Base-by-base conservation (phyloP, 1,140 invertebrate species). In the Temnothorax nylanderi region DNA sequence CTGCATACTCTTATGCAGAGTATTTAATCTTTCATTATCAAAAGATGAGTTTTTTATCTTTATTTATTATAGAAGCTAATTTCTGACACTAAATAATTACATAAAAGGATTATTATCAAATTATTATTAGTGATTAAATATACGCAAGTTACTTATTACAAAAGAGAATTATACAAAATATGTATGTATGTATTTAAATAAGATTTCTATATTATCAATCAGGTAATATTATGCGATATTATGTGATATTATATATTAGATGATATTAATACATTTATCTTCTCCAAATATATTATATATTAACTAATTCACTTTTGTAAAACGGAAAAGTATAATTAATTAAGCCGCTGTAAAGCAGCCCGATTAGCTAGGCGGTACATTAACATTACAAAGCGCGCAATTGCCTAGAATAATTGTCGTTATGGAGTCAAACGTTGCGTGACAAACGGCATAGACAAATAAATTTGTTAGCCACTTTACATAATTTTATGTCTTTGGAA, bases 391-490 rank as follows among this genome's bases (percentile, higher is more conserved):
- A 84, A 74, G 13, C 34, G 44, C 18, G 21, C 67, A 60, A 84
- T 84, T 84, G n/a, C 32, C 41, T 3, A 32, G 26, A 85, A 85
- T 89, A 86, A 81, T 58, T 71, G 21, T 54, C 26, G 47, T 89
- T 82, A 64, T 84, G 8, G 32, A 11, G 32, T 74, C 44, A 74
- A 89, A 84, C 74, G 78, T 72, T 18, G 71, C 58, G 72, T 87
- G 51, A 65, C 72, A 65, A 32, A 56, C 5, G 13, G n/a, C 37
- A 41, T 47, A 18, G 13, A 32, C 41, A 69, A 71, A 88, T 69
- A 87, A 87, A 84, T 89, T 87, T 58, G 51, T 49, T 34, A 87
- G 21, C 13, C 51, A 41, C 16, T 90, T 87, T 87, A 85, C 80
- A 58, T 88, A 90, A 90, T 78, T 81, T 64, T 44, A 60, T n/a